Base-by-base conservation (phyloP, 2,113 vertebrate genomes). In the Tyrannus savana region DNA sequence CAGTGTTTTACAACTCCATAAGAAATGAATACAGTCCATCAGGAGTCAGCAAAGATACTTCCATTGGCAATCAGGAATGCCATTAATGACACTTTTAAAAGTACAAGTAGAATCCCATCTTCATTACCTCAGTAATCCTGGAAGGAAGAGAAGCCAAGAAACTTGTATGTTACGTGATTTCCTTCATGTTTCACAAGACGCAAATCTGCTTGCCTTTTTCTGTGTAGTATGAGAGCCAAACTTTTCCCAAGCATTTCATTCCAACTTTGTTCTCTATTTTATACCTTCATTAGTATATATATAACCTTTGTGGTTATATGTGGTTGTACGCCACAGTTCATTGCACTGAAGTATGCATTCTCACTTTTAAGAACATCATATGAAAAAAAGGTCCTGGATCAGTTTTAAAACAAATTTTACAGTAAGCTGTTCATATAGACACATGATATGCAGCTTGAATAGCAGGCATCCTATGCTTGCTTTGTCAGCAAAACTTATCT, bases 171-270 rank as follows among this genome's bases (percentile, higher is more conserved):
- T 93, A 89, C 6, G n/a, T 89, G 76, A 87, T 89, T 92, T 94
- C 50, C 84, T 94, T 93, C 91, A 59, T 59, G 84, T 93, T 92
- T 94, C 91, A 91, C 91, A 82, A 76, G 75, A 93, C 81, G 91
- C 49, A 92, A 86, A 63, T 94, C 85, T 77, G 60, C 55, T 82
- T 88, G 78, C 50, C 30, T 50, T 93, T 87, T 77, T 92, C 42
- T 31, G 4, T 27, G n/a, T 37, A 41, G 59, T 21, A n/a, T 28
- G 44, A 87, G 37, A 82, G 87, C 87, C 87, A 90, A 88, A 83
- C 31, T 62, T 93, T 79, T 63, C 59, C 60, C 56, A 63, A 30
- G 55, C 30, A 77, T 84, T 90, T 95, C 55, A 80, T 88, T 96
- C 84, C 58, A 80, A 80, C 62, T 69, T 92, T 79, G 50, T 63